Conservation (phyloP, 2,797 vertebrate genomes). For the Gobionotothen gibberifrons region DNA sequence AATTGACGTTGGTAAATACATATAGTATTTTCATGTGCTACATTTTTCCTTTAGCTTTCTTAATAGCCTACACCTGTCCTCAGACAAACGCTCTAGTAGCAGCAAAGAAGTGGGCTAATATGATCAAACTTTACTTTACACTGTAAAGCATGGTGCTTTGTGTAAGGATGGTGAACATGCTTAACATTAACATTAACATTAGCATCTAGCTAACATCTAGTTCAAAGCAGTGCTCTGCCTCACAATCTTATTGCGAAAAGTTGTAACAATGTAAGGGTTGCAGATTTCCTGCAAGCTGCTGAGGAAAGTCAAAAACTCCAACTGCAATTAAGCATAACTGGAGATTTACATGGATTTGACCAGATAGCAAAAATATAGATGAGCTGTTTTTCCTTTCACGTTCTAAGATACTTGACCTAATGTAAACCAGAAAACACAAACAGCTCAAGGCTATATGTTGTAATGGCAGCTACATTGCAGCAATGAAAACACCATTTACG, state of each 20-base stretch:
- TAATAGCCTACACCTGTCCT: too few species aligned
- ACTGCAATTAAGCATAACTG: background rate
- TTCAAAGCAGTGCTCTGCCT: background rate
- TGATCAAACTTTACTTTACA: too few species aligned
- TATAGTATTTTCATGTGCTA: too few species aligned
- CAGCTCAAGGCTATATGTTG: conserved; percentile 7
- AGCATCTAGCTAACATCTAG: background rate
- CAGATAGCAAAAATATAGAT: background rate
- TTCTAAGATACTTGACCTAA: background rate
- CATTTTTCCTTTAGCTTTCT: too few species aligned
- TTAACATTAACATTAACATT: background rate
- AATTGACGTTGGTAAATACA: too few species aligned
- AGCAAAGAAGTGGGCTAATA: too few species aligned
- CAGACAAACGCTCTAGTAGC: too few species aligned
- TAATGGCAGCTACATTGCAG: conserved; percentile 6
- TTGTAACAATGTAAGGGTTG: conserved; percentile 6
- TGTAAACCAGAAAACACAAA: conserved; percentile 16
- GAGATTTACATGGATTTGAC: background rate
- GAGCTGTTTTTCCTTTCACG: background rate
- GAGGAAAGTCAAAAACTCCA: conserved; percentile 2
- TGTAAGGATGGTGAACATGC: background rate
- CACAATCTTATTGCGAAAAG: background rate
- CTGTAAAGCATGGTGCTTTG: too few species aligned
- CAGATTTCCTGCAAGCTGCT: background rate
- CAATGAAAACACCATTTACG: conserved; percentile 20